Conservation (phyloP, 2,888 invertebrate species). For the Phortica okadai region DNA sequence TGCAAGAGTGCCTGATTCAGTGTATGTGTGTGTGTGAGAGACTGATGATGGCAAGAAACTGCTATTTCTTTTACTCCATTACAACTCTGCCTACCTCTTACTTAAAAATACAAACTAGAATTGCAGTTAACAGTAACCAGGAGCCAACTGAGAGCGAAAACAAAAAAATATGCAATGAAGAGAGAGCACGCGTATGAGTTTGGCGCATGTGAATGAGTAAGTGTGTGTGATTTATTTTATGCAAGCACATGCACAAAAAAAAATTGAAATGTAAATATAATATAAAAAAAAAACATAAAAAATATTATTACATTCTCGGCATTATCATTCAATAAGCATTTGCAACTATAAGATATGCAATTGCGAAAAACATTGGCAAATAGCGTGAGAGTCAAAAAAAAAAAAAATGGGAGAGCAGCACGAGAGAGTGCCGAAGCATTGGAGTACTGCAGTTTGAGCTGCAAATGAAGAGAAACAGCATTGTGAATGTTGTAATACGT, state of each 20-base stretch:
- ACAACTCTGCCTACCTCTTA: neutral
- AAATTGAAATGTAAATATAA: slow-evolving; percentile 21
- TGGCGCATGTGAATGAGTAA: neutral
- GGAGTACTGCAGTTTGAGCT: slow-evolving; percentile 4
- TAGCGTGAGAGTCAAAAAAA: neutral
- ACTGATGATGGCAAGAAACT: slow-evolving; percentile 1
- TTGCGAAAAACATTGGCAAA: neutral
- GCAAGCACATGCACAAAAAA: slow-evolving; percentile 35
- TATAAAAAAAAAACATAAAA: slow-evolving; percentile 19
- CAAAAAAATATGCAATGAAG: slow-evolving; percentile 33
- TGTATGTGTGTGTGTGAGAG: slow-evolving; percentile 5
- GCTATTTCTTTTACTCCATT: neutral
- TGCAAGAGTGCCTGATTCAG: neutral
- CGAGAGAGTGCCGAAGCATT: neutral
- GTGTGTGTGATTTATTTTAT: neutral
- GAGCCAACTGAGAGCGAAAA: slow-evolving; percentile 41
- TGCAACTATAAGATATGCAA: neutral
- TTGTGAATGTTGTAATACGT: neutral
- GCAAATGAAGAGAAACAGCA: neutral
- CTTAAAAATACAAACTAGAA: slow-evolving; percentile 5
- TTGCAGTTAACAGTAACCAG: neutral
- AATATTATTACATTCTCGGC: slow-evolving; percentile 9
- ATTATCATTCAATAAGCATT: neutral
- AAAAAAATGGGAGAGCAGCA: neutral
- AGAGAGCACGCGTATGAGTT: slow-evolving; percentile 1